Evolutionary conservation across 1,140 invertebrate genomes (phyloP), one percentile per base, ranked within the genome.

Genomic region (Scaptomyza graminum): DNA sequence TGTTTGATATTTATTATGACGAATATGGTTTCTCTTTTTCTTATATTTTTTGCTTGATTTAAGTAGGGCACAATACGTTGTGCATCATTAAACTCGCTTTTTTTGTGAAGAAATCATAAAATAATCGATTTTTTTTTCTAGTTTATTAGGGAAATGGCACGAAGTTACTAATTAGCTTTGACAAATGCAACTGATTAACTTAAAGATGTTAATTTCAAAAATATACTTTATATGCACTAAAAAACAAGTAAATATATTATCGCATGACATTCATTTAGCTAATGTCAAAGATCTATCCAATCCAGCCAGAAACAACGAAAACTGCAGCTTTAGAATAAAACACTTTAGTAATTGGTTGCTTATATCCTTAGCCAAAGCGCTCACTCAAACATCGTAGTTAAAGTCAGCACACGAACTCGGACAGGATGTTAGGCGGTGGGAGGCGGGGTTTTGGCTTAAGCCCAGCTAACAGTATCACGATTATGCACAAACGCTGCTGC

Each of bases 301-400:
- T 2, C 31, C 12, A 51, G 34, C 16, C 46, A 8, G 16, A 50
- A 50, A 28, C 44, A 6, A 41, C 8, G 31, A 31, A 18, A 28
- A 13, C n/a, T 63, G 39, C 41, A 63, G 61, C 62, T 66, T 56
- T 46, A 69, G 50, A 79, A 60, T 82, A 69, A 79, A 85, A 88
- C 82, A 87, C 82, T 87, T 87, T 87, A 78, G 82, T 87, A 87
- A 87, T 87, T 87, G 82, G 75, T 87, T 82, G 83, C 83, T 87
- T 87, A 87, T 82, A 72, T 75, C 66, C 79, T 87, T 68, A 73
- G 71, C 57, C 49, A 66, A 52, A 57, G 55, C 39, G 60, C 37
- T 54, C 61, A 66, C 56, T 72, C 69, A 73, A 68, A 64, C 56
- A 73, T 50, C 64, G 25, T 37, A 55, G 43, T 50, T 51, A 61